These are phyloP conservation scores for Lasioglossum lativentre DNA, from an alignment of 2,888 invertebrate species.

Conservation along the genomic window DNA sequence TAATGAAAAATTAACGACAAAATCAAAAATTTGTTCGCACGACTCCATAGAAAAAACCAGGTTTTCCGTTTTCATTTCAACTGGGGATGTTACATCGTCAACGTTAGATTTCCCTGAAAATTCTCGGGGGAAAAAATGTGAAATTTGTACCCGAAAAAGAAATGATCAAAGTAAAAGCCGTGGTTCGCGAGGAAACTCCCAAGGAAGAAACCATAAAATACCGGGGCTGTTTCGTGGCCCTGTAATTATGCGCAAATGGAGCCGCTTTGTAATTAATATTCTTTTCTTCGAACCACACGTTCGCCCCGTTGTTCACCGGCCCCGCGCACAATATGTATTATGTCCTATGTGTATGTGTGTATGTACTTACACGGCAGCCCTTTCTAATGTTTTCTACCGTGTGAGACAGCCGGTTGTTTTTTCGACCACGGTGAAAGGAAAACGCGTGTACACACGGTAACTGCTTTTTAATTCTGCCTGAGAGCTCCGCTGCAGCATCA, in stretches of 20 bases:
- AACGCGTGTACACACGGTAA: slow-evolving; percentile 18
- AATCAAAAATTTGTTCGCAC: no score
- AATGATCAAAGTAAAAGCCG: background rate
- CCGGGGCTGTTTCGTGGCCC: background rate
- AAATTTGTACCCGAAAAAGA: background rate
- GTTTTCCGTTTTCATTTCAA: background rate
- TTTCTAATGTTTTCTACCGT: background rate
- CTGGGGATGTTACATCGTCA: background rate
- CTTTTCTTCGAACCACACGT: background rate
- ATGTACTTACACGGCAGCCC: background rate
- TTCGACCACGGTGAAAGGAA: slow-evolving; percentile 41
- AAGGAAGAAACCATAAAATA: slow-evolving; percentile 2
- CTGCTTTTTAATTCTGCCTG: slow-evolving; percentile 31
- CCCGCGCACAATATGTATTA: background rate
- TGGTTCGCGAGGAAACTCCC: background rate
- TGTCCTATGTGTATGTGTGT: no score
- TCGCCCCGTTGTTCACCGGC: background rate
- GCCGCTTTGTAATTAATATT: slow-evolving; percentile 37
- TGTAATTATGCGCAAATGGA: slow-evolving; percentile 34
- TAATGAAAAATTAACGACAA: no score
- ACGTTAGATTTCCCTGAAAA: background rate
- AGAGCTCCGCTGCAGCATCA: slow-evolving; percentile 24
- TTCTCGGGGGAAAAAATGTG: background rate
- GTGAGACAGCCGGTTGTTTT: slow-evolving; percentile 12
- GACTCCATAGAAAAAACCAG: no score